Evolutionary conservation across 2,113 vertebrate genomes (phyloP).

Genomic region (Tragelaphus scriptus): DNA sequence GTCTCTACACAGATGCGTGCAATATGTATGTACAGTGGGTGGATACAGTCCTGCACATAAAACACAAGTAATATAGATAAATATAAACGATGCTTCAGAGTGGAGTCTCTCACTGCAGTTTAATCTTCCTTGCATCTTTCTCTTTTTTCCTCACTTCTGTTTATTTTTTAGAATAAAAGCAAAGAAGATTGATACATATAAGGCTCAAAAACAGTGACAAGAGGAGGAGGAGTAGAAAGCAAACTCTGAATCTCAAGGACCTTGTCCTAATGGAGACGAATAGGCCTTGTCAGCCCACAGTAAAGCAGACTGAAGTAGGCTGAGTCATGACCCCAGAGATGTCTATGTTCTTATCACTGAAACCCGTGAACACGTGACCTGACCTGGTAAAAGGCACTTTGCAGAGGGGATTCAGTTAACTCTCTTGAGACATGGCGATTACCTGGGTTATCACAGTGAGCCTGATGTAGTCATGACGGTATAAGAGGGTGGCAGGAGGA

Average conservation of each 20-base stretch:
- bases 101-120: not conserved
- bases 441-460: not conserved
- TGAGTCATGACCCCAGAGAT: not conserved
- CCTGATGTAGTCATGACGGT: not conserved
- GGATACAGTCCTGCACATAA: not conserved
- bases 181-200: not conserved
- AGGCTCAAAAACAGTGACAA: not conserved
- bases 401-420: not conserved
- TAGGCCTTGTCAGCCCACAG: not conserved
- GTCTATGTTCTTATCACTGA: not conserved
- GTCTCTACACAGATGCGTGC: constrained; percentile 35
- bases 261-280: not conserved
- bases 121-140: not conserved
- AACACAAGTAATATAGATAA: not conserved
- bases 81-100: not conserved
- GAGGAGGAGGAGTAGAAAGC: not conserved
- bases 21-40: not conserved
- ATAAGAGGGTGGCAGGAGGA: not conserved
- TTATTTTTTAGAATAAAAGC: constrained; percentile 25
- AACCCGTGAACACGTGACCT: not conserved
- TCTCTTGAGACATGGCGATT: not conserved
- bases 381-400: not conserved
- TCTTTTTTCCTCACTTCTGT: not conserved
- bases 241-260: not conserved
- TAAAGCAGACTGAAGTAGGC: not conserved